Conservation (phyloP, 1,140 invertebrate genomes). For the Musca domestica region DNA sequence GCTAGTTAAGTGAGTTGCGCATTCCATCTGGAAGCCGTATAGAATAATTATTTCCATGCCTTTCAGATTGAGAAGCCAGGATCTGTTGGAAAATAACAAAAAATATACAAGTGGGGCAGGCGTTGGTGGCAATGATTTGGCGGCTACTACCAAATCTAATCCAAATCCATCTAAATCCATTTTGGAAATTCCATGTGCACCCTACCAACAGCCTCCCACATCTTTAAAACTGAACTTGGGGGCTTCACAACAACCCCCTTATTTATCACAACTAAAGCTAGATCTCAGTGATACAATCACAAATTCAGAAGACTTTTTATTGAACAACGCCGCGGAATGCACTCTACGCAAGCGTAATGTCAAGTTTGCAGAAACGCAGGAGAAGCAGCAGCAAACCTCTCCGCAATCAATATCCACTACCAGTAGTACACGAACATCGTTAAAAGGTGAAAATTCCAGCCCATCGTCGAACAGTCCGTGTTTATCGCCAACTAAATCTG, state of each 20-base stretch:
- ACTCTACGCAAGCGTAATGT: constrained; percentile 44
- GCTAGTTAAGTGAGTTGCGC: constrained; percentile 45
- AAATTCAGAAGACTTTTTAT: constrained; percentile 10
- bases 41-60: too few relatives aligned
- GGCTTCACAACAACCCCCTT: neutral
- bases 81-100: constrained; percentile 1
- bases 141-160: neutral
- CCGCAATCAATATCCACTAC: constrained; percentile 26
- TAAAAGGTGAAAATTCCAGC: neutral
- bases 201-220: neutral
- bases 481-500: constrained; percentile 22
- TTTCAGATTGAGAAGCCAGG: neutral
- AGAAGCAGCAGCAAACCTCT: constrained; percentile 30
- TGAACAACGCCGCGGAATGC: constrained; percentile 7
- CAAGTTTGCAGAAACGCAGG: constrained; percentile 34
- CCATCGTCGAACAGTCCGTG: constrained; percentile 5
- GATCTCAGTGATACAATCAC: neutral
- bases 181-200: neutral
- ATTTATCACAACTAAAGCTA: constrained; percentile 8
- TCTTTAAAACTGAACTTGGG: neutral
- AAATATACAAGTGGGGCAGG: neutral
- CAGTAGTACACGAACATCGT: constrained; percentile 27
- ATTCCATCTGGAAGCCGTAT: too few relatives aligned
- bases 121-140: neutral
- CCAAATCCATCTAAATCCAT: too few relatives aligned